Evolutionary conservation across 2,888 invertebrate genomes (phyloP), one percentile per base, ranked within the genome.

Genomic region (Shargacucullia verbasci): DNA sequence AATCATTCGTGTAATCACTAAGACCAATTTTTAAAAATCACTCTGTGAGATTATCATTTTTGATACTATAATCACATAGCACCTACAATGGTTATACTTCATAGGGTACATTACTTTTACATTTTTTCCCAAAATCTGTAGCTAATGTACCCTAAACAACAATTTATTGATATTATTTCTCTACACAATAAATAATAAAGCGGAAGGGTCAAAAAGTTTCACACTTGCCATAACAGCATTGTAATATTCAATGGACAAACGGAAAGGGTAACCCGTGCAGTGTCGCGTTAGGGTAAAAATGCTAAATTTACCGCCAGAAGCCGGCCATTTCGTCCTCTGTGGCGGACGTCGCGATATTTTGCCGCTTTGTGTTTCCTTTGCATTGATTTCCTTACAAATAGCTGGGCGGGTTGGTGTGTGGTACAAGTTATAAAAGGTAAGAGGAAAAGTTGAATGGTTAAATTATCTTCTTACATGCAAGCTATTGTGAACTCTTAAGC

Each of bases 331-430:
- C 76, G 81, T 86, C 85, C 82, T 88, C 89, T 90, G 91, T 76
- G 84, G 88, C 88, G 87, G 92, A 92, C 88, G 81, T 82, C 81
- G 85, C 82, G 87, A 89, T 90, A 89, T 92, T 90, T 89, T 86
- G 84, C 84, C 84, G 84, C 85, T 87, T 90, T 90, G 89, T 87
- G 85, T 88, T 90, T 90, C 85, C 89, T 86, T 85, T 84, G 84
- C 85, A 85, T 83, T 85, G 89, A 91, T 89, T 91, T 91, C 84
- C 87, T 90, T 88, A 84, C 83, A 84, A 86, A 89, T 87, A 78
- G 82, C 79, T 77, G 77, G 79, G 80, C 77, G 82, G 80, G 78
- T 59, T 79, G 29, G 13, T 1, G 62, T 48, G 15, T 67, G 79
- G 83, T 69, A 0, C 44, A 84, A 81, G 61, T 62, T 29, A 71